Percentiles rank a stretch among this genome's conserved stretches.
These are phyloP conservation scores for Holacanthus passer DNA, from an alignment of 2,113 vertebrate genomes.

Conservation along the genomic window DNA sequence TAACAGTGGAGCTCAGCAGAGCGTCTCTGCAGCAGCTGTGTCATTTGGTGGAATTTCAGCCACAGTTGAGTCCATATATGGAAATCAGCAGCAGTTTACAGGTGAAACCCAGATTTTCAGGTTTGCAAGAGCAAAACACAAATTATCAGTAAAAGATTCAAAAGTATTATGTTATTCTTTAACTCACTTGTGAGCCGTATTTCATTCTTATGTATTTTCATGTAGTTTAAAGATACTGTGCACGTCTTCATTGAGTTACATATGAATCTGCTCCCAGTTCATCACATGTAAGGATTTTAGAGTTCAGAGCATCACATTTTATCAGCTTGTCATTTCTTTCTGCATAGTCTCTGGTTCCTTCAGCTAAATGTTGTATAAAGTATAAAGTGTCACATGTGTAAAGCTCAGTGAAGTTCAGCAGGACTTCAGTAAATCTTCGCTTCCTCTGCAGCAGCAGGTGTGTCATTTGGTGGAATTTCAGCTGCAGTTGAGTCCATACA, in stretches of 20 bases:
- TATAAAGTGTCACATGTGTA: too few relatives aligned
- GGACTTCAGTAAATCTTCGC: background rate
- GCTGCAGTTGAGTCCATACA: constrained; percentile 54
- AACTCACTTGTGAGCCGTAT: background rate
- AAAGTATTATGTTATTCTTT: background rate
- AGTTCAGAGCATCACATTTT: background rate
- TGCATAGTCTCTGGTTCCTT: background rate
- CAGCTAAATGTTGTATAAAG: background rate
- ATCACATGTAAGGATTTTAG: background rate
- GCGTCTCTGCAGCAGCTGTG: background rate
- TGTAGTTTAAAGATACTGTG: background rate
- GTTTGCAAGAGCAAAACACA: background rate
- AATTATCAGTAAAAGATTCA: background rate
- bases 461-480: background rate
- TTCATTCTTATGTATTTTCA: background rate
- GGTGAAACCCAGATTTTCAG: background rate
- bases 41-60: background rate
- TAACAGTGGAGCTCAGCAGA: background rate
- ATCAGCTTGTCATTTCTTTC: background rate
- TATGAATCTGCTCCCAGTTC: background rate
- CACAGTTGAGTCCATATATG: background rate
- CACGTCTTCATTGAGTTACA: background rate
- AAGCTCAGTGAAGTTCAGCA: background rate
- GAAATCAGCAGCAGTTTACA: background rate
- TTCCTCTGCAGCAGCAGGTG: constrained; percentile 5